Evolutionary conservation across 37 sponge, comb jelly and placozoan genomes (phyloP).

Genomic region (Spongilla lacustris): DNA sequence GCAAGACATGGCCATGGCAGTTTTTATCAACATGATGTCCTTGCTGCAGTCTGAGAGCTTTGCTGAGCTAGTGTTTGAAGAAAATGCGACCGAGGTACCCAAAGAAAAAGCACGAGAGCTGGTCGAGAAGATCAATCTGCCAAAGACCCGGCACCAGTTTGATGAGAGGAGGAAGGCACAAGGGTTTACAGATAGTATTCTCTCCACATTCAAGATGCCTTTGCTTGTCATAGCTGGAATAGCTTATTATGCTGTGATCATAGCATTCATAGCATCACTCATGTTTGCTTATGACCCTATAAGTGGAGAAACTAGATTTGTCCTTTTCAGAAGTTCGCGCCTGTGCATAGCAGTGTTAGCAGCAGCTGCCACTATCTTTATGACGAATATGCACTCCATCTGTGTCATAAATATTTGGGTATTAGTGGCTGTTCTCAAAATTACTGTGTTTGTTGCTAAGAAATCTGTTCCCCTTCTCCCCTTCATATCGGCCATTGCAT

Average conservation of each 20-base stretch:
- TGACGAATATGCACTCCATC: neutral
- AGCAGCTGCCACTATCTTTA: neutral
- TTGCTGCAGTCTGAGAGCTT: constrained; percentile 38
- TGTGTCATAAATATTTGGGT: neutral
- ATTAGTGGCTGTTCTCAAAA: neutral
- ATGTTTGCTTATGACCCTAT: constrained; percentile 6
- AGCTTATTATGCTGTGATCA: constrained; percentile 11
- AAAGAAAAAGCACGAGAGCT: constrained; percentile 17
- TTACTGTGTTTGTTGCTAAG: neutral
- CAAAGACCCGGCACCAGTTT: constrained; percentile 12
- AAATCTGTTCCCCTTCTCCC: neutral
- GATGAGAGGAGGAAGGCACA: constrained; percentile 4
- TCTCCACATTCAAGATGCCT: constrained; percentile 27
- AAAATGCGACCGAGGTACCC: neutral
- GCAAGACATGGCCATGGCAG: constrained; percentile 9
- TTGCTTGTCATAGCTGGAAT: constrained; percentile 1
- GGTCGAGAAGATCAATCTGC: constrained; percentile 1
- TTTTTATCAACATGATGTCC: constrained; percentile 43
- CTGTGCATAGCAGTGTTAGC: neutral
- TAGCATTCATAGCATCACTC: constrained; percentile 29
- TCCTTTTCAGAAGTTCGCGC: neutral
- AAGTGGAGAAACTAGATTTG: neutral
- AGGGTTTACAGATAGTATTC: constrained; percentile 14
- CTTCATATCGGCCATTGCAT: neutral
- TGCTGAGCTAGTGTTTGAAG: constrained; percentile 22